phyloP scores from a whole-genome alignment of 1,140 invertebrate genomes.

The Onthophagus taurus region DNA sequence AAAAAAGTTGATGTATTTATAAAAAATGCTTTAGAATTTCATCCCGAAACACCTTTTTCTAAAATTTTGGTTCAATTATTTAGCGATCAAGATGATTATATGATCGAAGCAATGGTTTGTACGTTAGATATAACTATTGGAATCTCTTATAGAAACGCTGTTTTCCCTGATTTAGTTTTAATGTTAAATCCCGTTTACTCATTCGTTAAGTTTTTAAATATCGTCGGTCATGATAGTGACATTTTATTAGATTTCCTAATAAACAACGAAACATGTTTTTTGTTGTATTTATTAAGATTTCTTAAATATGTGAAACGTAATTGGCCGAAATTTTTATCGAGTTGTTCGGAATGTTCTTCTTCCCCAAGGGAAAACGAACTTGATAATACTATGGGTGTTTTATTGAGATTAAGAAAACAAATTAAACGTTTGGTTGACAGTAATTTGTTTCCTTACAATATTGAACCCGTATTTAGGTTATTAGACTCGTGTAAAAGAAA shows the following conservation, averaged over 20 bases:
- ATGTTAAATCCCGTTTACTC: conserved; percentile 75
- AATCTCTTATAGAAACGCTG: conserved; percentile 68
- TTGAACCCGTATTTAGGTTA: conserved; percentile 73
- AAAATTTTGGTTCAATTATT: conserved; percentile 83
- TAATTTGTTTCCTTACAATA: conserved; percentile 81
- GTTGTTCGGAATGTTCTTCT: conserved; percentile 52
- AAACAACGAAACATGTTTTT: conserved; percentile 84
- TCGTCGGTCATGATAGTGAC: conserved; percentile 73
- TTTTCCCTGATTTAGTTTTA: conserved; percentile 62
- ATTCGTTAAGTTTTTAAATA: conserved; percentile 73
- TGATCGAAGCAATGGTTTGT: conserved; percentile 89
- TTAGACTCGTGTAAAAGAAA: conserved; percentile 76
- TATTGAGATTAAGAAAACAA: conserved; percentile 68
- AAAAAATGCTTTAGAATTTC: conserved; percentile 70
- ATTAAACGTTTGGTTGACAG: conserved; percentile 74
- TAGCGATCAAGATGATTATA: conserved; percentile 80
- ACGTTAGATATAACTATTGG: conserved; percentile 78
- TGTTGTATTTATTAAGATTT: conserved; percentile 75
- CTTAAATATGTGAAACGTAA: conserved; percentile 77
- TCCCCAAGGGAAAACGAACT: conserved; percentile 48
- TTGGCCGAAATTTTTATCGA: conserved; percentile 71
- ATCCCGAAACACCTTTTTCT: conserved; percentile 76
- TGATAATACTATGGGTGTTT: conserved; percentile 73
- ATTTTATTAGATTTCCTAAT: conserved; percentile 79
- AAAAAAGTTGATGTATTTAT: conserved; percentile 74